Percentiles rank a stretch among this genome's conserved stretches.
Evolutionary conservation across 2,113 vertebrate genomes (phyloP).

Genomic region (Corythoichthys intestinalis): DNA sequence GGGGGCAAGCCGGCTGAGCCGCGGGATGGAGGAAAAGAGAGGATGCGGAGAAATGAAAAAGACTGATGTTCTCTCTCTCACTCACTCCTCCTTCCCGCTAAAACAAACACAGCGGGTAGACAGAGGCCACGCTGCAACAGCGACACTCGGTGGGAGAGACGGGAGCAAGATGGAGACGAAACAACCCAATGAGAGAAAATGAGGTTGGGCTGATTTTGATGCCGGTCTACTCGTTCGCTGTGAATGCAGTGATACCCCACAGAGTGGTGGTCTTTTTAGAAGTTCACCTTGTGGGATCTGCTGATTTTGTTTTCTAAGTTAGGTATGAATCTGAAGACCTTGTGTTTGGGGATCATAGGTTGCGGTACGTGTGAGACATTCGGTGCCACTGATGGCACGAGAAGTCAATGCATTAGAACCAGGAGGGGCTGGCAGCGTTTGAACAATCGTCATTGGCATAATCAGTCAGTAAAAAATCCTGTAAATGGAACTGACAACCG

Average conservation of each 20-base stretch:
- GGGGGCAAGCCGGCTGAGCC: conserved; percentile 48
- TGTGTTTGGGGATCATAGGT: no score
- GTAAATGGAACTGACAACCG: no score
- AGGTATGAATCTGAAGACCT: no score
- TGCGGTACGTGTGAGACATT: no score
- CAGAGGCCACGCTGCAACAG: conserved; percentile 56
- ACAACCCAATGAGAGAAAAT: background rate
- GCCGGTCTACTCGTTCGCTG: background rate
- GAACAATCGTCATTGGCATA: no score
- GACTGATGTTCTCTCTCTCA: conserved; percentile 36
- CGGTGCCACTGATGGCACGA: no score
- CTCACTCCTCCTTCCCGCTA: background rate
- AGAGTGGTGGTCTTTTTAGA: no score
- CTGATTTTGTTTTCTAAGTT: no score
- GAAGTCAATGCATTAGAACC: no score
- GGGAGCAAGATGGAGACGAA: background rate
- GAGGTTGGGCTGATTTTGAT: background rate
- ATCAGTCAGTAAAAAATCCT: no score
- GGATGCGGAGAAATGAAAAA: conserved; percentile 39
- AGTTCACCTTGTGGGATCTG: no score
- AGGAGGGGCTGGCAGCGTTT: no score
- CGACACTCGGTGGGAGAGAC: conserved; percentile 60
- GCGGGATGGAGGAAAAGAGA: conserved; percentile 29
- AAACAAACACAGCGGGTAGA: conserved; percentile 2
- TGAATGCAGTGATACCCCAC: background rate